Conservation (phyloP, 2,113 vertebrate species). For the Siphamia tubifer region DNA sequence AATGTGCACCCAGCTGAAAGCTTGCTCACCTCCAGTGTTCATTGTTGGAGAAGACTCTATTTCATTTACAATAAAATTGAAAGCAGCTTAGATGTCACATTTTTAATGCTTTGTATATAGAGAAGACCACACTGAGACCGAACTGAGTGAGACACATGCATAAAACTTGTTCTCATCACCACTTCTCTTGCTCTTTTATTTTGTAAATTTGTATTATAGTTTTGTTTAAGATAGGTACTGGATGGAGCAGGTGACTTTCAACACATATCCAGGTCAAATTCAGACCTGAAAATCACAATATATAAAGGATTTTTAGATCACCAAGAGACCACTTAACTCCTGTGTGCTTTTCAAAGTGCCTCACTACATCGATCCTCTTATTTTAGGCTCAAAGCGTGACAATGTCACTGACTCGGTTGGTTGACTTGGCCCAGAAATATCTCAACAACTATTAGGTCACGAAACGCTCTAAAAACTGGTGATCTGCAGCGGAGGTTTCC, state of each 20-base stretch:
- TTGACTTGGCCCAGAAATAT: no score
- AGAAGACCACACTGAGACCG: no score
- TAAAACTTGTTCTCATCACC: not conserved
- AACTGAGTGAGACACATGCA: no score
- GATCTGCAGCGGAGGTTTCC: no score
- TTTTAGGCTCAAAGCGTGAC: no score
- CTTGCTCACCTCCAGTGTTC: not conserved
- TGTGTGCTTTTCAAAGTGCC: not conserved
- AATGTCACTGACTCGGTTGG: no score
- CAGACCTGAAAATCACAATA: not conserved
- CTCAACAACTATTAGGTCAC: no score
- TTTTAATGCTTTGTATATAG: no score
- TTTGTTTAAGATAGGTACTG: no score
- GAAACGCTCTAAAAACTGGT: no score
- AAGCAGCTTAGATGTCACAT: no score
- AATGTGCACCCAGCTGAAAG: not conserved
- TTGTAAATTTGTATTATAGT: not conserved
- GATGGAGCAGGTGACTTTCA: not conserved
- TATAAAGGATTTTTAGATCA: not conserved
- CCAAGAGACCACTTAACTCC: not conserved
- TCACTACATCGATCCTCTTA: no score
- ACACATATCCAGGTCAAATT: not conserved
- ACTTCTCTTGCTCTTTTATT: not conserved
- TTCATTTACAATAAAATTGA: not conserved
- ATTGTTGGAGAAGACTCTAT: not conserved